Base-by-base conservation (phyloP, 2,888 invertebrate species). In the Dryadula phaetusa region DNA sequence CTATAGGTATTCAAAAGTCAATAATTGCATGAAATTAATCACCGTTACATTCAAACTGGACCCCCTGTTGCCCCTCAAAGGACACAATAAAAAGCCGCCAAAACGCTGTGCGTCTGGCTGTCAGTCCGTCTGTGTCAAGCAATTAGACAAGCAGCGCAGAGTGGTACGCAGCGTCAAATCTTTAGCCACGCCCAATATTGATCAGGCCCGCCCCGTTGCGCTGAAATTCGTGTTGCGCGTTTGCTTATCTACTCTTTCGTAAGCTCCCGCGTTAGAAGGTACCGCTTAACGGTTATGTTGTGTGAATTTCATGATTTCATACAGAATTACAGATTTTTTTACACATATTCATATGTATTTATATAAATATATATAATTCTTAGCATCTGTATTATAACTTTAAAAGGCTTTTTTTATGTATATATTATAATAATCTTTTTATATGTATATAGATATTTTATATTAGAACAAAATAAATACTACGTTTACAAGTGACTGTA, bases 111-210 rank as follows among this genome's bases (percentile, higher is more conserved):
- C 83, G 86, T 83, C 84, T 84, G 86, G 81, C 83, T 86, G 90
- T 86, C 89, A 83, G 85, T 85, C 82, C 82, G 85, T 85, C 85
- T 84, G 81, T 89, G 91, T 90, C 91, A 91, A 90, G 91, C 91
- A 91, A 91, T 91, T 91, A 87, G 78, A 76, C 74, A 72, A 68
- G 79, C 76, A 78, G 79, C 85, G 87, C 87, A 86, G 82, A 81
- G 80, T 79, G 78, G 78, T 76, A 87, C 89, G 90, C 91, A 88
- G 87, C 84, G 82, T 84, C 85, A 78, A 78, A 81, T 77, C 78
- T 77, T 75, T 69, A 71, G 82, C 86, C 79, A 81, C 90, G 88
- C 90, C 90, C 78, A 70, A 79, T 89, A 90, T 90, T 86, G 87
- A 82, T 80, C 87, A 76, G 78, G 63, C 74, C 84, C 89, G 88